Evolutionary conservation across 2,113 vertebrate genomes (phyloP), one percentile per base, ranked within the genome.

Genomic region (Varanus salvator): DNA sequence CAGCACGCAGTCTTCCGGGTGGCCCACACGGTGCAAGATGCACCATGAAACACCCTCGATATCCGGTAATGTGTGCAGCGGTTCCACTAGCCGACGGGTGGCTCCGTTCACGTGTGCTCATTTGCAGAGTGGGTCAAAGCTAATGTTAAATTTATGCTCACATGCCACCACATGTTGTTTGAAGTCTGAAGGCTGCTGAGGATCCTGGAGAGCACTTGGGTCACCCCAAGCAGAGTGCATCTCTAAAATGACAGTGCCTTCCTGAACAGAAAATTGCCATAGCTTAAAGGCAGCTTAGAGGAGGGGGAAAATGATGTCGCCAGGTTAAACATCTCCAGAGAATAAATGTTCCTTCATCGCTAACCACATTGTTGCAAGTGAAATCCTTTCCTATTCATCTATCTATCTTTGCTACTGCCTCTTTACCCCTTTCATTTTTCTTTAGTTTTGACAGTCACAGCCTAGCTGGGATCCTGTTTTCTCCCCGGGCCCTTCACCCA

Each of bases 21-120:
- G 84, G 5, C 27, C 78, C 1, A 3, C 44, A 27, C 1, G 80
- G 69, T 86, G 9, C 4, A 87, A 31, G 44, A 15, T 0, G 8
- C 1, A 0, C 29, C 0, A 0, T 4, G 0, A 25, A 11, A 75
- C 4, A 1, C 0, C 0, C 60, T 14, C 0, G 2, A 11, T 75
- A 44, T 38, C 80, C 1, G 0, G 76, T 44, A 0, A 80, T 52
- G 31, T 44, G 38, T 5, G 68, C 9, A 29, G 85, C 5, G 1
- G 0, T 0, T 6, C 12, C 34, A 25, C 11, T 50, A 71, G n/a
- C 69, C 29, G 7, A 57, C 0, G 0, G 71, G 68, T 34, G 87
- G 25, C 0, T 0, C 0, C 0, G 12, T 87, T 3, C 54, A 85
- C 14, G 0, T n/a, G 5, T 31, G 84, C 0, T 4, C 38, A 0